Percentiles rank a stretch among this genome's conserved stretches.
Evolutionary conservation across 2,797 vertebrate species (phyloP).

Genomic region (Coendou prehensilis): DNA sequence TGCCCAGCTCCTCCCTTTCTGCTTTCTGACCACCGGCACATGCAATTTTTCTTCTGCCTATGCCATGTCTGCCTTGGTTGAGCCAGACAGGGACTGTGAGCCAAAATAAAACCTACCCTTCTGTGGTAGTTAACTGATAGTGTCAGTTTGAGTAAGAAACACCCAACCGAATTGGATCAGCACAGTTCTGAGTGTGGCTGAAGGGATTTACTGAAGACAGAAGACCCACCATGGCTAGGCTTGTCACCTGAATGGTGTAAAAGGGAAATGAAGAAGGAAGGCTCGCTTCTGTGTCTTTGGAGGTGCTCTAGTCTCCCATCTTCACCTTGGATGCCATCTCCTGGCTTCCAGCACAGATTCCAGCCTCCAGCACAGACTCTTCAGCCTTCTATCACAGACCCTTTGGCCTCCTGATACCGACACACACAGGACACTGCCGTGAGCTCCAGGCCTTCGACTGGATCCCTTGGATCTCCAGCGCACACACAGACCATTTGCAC

Average conservation of each 20-base stretch:
- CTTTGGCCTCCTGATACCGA: background rate
- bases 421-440: background rate
- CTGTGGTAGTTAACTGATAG: background rate
- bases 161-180: background rate
- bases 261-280: background rate
- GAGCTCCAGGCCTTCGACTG: background rate
- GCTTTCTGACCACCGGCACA: background rate
- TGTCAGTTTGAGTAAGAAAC: background rate
- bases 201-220: background rate
- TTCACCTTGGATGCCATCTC: background rate
- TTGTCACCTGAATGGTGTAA: background rate
- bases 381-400: background rate
- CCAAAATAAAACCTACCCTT: background rate
- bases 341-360: background rate
- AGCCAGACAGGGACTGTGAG: background rate
- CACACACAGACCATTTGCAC: background rate
- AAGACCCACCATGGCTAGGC: background rate
- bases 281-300: background rate
- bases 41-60: background rate
- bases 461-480: background rate
- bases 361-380: background rate
- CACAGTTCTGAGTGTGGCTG: background rate
- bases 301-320: background rate
- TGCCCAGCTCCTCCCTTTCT: background rate
- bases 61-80: background rate